These are phyloP conservation scores for Euura saliciscinereae DNA, from an alignment of 1,140 invertebrate genomes.

Conservation along the genomic window DNA sequence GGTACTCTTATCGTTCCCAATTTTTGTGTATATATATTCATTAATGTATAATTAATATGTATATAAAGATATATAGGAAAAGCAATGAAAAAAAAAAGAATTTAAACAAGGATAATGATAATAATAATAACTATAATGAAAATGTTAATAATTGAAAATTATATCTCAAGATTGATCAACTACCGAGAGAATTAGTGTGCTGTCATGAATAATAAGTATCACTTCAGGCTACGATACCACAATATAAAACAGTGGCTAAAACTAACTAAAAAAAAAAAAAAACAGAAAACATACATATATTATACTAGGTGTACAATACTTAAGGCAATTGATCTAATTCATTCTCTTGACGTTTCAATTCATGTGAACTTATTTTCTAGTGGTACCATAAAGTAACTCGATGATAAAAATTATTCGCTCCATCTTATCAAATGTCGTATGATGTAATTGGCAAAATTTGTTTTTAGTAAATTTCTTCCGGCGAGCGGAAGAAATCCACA, in stretches of 20 bases:
- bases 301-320: neutral
- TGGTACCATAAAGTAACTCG: too few species aligned
- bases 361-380: neutral
- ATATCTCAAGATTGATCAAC: neutral
- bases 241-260: neutral
- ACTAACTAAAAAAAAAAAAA: neutral
- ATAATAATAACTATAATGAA: neutral
- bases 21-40: conserved; percentile 27
- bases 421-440: too few species aligned
- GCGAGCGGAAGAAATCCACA: neutral
- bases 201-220: conserved; percentile 6
- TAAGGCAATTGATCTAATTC: conserved; percentile 3
- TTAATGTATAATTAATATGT: neutral
- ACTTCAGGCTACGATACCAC: neutral
- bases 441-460: too few species aligned
- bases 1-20: conserved; percentile 30
- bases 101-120: too few species aligned
- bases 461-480: too few species aligned
- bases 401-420: too few species aligned
- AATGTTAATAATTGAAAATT: neutral
- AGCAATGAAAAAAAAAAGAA: too few species aligned
- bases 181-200: conserved; percentile 1
- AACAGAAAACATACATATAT: too few species aligned
- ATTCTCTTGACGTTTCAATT: neutral
- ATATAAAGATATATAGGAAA: neutral